Evolutionary conservation across 2,888 invertebrate genomes (phyloP).

Genomic region (Tinea semifulvella): DNA sequence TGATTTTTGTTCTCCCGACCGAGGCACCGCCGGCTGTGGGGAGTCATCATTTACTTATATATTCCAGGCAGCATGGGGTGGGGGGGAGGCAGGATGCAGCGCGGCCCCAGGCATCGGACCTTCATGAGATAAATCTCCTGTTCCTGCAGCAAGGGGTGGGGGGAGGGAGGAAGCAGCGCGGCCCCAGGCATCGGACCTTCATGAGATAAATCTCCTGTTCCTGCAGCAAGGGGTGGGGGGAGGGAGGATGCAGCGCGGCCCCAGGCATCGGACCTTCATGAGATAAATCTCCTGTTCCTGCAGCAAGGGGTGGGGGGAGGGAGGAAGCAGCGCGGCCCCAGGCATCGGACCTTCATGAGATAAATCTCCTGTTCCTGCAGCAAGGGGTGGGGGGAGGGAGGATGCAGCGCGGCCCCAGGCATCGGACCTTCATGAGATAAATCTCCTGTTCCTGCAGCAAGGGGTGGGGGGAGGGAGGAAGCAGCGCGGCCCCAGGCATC

Average conservation of each 20-base stretch:
- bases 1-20: too few species aligned
- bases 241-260: slow-evolving; percentile 41
- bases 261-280: slow-evolving; percentile 50
- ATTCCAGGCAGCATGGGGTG: slow-evolving; percentile 49
- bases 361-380: slow-evolving; percentile 20
- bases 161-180: slow-evolving; percentile 43
- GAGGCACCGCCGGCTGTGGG: neutral
- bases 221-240: slow-evolving; percentile 43
- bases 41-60: neutral
- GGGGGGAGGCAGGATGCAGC: slow-evolving; percentile 45
- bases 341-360: slow-evolving; percentile 50
- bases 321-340: slow-evolving; percentile 43
- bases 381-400: neutral
- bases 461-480: neutral
- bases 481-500: neutral
- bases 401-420: neutral
- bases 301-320: slow-evolving; percentile 45
- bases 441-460: too few species aligned
- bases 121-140: slow-evolving; percentile 38
- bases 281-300: slow-evolving; percentile 25
- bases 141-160: slow-evolving; percentile 36
- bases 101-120: slow-evolving; percentile 46
- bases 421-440: neutral
- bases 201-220: slow-evolving; percentile 31
- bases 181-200: slow-evolving; percentile 47